Evolutionary conservation across 2,113 vertebrate species (phyloP).

Genomic region (Tonatia bakeri): DNA sequence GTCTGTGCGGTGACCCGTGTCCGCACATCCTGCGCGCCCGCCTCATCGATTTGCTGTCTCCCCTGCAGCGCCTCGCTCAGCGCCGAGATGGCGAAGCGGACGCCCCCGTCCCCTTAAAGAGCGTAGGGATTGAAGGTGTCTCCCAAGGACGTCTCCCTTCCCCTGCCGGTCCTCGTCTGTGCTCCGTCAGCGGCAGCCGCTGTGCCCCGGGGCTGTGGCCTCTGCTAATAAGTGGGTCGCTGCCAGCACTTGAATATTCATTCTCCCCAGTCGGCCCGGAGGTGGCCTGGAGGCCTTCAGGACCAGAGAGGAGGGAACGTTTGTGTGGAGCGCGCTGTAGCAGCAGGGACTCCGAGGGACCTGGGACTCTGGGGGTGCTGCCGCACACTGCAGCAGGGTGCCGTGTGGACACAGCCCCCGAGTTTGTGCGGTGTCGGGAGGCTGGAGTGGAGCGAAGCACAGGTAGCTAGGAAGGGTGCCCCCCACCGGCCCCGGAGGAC

Average conservation of each 20-base stretch:
- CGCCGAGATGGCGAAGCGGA: neutral
- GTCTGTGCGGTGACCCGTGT: neutral
- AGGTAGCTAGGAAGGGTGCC: fast-evolving
- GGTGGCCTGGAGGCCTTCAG: conserved; percentile 64
- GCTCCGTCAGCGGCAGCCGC: conserved; percentile 56
- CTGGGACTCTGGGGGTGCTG: fast-evolving
- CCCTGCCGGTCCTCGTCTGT: conserved; percentile 30
- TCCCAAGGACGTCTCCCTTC: conserved; percentile 69
- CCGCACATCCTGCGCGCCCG: fast-evolving
- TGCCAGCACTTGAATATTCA: conserved; percentile 70
- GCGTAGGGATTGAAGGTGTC: neutral
- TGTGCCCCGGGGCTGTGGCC: conserved; percentile 70
- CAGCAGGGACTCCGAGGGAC: neutral
- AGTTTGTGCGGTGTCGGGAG: fast-evolving
- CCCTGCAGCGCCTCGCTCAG: neutral
- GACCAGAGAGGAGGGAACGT: conserved; percentile 15
- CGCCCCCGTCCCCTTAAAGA: neutral
- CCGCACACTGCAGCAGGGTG: too few relatives aligned
- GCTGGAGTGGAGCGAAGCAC: fast-evolving
- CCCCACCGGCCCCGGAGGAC: fast-evolving
- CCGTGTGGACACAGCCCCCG: fast-evolving
- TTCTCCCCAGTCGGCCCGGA: conserved; percentile 65
- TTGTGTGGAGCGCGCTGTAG: neutral
- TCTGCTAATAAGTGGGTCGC: conserved; percentile 77
- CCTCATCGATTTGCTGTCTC: neutral